Evolutionary conservation across 2,113 vertebrate genomes (phyloP).

Genomic region (Megaceryle torquata): DNA sequence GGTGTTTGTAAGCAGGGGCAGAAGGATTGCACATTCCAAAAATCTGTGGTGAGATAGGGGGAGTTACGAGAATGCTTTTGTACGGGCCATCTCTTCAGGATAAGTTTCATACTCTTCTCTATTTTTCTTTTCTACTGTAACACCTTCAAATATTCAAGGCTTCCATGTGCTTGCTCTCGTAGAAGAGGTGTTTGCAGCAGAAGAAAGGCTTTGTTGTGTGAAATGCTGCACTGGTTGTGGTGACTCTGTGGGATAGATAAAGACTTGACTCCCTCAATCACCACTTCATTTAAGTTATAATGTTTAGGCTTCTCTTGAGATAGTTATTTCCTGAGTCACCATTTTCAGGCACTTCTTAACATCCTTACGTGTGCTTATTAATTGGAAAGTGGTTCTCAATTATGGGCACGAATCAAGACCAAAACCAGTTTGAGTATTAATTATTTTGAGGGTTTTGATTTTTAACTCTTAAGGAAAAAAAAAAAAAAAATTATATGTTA

Average conservation of each 20-base stretch:
- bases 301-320: not conserved
- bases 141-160: not conserved
- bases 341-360: not conserved
- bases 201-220: too few relatives aligned
- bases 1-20: not conserved
- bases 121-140: not conserved
- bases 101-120: not conserved
- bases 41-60: not conserved
- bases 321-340: not conserved
- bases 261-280: not conserved
- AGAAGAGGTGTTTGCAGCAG: not conserved
- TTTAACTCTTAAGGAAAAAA: not conserved
- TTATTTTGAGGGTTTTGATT: fast-evolving
- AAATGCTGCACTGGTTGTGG: not conserved
- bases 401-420: not conserved
- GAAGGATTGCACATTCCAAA: not conserved
- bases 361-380: not conserved
- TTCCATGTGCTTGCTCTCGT: not conserved
- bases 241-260: not conserved
- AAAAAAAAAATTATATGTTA: not conserved
- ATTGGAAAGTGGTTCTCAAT: not conserved
- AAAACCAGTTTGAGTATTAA: not conserved
- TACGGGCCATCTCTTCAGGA: not conserved
- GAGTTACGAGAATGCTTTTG: not conserved
- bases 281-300: not conserved